Base-by-base conservation (phyloP, 1,140 invertebrate genomes). In the Papilio dardanus region DNA sequence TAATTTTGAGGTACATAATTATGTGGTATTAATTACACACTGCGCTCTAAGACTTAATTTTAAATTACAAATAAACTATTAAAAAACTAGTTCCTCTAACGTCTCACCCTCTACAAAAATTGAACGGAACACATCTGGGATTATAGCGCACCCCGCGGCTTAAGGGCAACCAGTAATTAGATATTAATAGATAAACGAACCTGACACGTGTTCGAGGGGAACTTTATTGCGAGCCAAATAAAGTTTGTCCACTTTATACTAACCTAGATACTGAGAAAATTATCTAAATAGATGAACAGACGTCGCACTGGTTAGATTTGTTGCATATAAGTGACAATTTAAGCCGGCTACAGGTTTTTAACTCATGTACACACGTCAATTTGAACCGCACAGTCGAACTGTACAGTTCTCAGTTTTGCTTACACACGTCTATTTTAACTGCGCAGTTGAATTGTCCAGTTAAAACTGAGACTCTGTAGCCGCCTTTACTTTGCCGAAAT, bases 161-260 rank as follows among this genome's bases (percentile, higher is more conserved):
- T 71, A 71, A 71, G 80, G 79, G 76, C 79, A 74, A 82, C 82
- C 81, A 85, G 82, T 89, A 86, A 89, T 89, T 89, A 89, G 86
- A 85, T 88, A 88, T 89, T 89, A 90, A 88, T 88, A 90, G 87
- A 87, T 88, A 86, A 88, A 85, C 83, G 80, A 65, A 77, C 79
- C 71, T 77, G 81, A 78, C 82, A 84, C 84, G 83, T 85, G 85
- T 84, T 46, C 46, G 78, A 76, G 76, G 75, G 68, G 69, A 73
- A 58, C 42, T 73, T 73, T 54, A 71, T 10, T 46, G 28, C 28
- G 24, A 50, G 69, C 40, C 28, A 73, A 73, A 50, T 73, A 73
- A 73, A 73, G 24, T 73, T 54, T 42, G 19, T 54, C 69, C 28
- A 73, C 69, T 73, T 33, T 54, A 73, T 73, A 68, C 30, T 73